Conservation (phyloP, 1,140 invertebrate species). For the Formica exsecta region DNA sequence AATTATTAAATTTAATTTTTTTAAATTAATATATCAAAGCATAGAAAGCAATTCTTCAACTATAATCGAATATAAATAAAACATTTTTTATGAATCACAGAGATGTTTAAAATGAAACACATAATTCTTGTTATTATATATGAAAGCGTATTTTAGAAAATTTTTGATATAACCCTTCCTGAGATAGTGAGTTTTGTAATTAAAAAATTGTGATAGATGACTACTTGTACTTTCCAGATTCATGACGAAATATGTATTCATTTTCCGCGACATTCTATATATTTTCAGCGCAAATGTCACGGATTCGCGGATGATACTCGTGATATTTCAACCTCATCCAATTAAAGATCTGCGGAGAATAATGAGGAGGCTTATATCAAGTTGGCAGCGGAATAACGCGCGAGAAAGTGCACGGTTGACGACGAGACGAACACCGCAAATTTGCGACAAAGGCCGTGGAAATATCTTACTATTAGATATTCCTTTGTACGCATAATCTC, state of each 20-base stretch:
- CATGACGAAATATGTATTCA: neutral
- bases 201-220: neutral
- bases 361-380: slow-evolving; percentile 18
- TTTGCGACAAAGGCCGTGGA: slow-evolving; percentile 24
- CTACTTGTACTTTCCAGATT: neutral
- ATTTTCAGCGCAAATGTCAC: slow-evolving; percentile 15
- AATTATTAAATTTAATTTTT: slow-evolving; percentile 15
- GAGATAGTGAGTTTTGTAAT: neutral
- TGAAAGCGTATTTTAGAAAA: neutral
- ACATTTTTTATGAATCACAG: neutral
- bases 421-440: neutral
- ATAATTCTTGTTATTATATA: neutral
- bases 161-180: neutral
- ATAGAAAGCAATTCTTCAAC: neutral
- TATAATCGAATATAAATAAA: neutral
- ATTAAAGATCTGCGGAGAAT: slow-evolving; percentile 42
- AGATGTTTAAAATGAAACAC: neutral
- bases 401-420: neutral
- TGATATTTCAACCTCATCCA: slow-evolving; percentile 39
- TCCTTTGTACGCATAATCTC: slow-evolving; percentile 43
- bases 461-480: slow-evolving; percentile 58
- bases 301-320: slow-evolving; percentile 14
- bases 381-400: neutral
- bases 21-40: neutral
- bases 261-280: neutral